Evolutionary conservation across 1,140 invertebrate species (phyloP), one percentile per base, ranked within the genome.

Genomic region (Whitmania pigra): DNA sequence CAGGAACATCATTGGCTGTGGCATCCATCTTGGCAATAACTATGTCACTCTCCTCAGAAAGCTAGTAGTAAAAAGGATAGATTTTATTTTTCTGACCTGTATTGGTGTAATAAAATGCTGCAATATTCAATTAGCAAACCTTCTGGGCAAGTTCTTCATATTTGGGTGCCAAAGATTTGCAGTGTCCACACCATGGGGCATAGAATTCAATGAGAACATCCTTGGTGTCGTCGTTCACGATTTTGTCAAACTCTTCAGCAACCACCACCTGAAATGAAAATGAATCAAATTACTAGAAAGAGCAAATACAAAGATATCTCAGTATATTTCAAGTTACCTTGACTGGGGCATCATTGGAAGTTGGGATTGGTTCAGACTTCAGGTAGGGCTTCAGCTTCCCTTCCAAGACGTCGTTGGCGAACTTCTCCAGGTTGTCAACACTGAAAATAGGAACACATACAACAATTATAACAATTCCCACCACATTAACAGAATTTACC

Each of bases 141-240:
- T 94, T 94, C 73, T 90, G 88, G 67, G 91, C 96, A 40, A 99
- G 83, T 83, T 99, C 94, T 73, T 97, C 93, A 82, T 87, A 98
- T 67, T 92, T 86, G 31, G 96, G 96, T 57, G 92, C 87, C 22
- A 99, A 84, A 81, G 92, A 93, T 84, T 82, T 97, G 85, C 96
- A 99, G 79, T 99, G 96, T 75, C 95, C 95, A 82, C 96, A 99
- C 94, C 94, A 98, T 0, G 94, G 94, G 49, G 94, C 94, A 83
- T 98, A 98, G 83, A 98, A 98, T 82, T 98, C 94, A 75, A 99
- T 88, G 7, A 99, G 84, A 6, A 92, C 92, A 83, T 99, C 96
- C 79, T 94, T 92, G 36, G 85, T 89, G 76, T 90, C 90, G 79
- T 99, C 89, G 11, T 87, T 89, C 0, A 99, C 93, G 67, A 98